Evolutionary conservation across 1,140 invertebrate species (phyloP).

Genomic region (Heliconius hewitsoni): DNA sequence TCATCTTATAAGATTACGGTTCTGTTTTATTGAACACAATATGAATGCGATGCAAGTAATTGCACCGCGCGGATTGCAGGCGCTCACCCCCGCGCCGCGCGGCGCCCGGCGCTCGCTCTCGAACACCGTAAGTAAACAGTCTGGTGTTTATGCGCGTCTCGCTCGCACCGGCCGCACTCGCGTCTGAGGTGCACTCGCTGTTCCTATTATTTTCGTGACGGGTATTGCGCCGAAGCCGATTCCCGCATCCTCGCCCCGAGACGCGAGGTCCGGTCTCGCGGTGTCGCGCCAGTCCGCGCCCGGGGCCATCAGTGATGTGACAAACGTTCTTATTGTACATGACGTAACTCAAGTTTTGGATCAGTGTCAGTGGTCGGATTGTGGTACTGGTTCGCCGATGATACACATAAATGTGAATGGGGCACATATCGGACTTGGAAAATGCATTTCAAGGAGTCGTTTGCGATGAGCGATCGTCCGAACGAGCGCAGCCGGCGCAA

Average conservation of each 20-base stretch:
- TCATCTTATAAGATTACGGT: background rate
- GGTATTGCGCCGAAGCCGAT: conserved; percentile 81
- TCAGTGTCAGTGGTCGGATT: conserved; percentile 70
- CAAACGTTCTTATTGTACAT: conserved; percentile 38
- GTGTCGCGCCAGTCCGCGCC: conserved; percentile 72
- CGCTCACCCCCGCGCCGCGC: conserved; percentile 70
- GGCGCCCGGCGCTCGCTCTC: conserved; percentile 63
- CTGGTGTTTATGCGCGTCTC: conserved; percentile 81
- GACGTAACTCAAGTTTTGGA: conserved; percentile 58
- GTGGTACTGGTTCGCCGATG: conserved; percentile 71
- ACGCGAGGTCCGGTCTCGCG: conserved; percentile 79
- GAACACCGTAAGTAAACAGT: conserved; percentile 81
- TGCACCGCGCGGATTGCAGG: conserved; percentile 80
- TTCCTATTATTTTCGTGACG: conserved; percentile 81
- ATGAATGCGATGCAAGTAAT: conserved; percentile 59
- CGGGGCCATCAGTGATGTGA: conserved; percentile 50
- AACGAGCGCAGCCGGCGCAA: conserved; percentile 78
- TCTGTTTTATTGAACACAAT: conserved; percentile 1
- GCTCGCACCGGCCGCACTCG: conserved; percentile 74
- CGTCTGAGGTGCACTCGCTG: conserved; percentile 78
- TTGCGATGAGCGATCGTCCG: conserved; percentile 79
- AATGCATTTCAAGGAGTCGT: conserved; percentile 81
- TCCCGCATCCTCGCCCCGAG: conserved; percentile 80
- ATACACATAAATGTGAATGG: conserved; percentile 76
- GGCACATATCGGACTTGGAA: conserved; percentile 70